Conservation (phyloP, 1,140 invertebrate genomes). For the Drosophila truncata region DNA sequence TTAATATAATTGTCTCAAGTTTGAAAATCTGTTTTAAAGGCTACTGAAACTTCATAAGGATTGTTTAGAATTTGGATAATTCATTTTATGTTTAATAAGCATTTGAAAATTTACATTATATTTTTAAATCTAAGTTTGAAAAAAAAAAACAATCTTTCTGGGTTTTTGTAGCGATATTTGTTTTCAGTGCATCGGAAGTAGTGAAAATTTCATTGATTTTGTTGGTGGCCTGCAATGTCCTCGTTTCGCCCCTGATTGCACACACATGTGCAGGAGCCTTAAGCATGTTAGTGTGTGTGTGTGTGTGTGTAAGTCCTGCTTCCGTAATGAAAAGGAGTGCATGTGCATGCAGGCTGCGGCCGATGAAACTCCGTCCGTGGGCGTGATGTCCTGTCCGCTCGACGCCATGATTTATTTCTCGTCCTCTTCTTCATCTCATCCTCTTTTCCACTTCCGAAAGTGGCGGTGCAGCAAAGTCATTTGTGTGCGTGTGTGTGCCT, state of each 20-base stretch:
- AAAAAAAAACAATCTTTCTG: background rate
- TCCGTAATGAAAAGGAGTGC: conserved; percentile 63
- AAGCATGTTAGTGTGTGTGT: background rate
- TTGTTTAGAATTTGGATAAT: background rate
- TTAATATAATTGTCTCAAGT: background rate
- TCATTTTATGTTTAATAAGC: too few species aligned
- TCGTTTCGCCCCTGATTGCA: conserved; percentile 60
- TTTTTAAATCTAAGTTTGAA: background rate
- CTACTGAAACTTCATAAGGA: too few species aligned
- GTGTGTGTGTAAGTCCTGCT: conserved; percentile 29
- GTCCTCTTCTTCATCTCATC: conserved; percentile 16
- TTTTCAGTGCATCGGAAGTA: conserved; percentile 57
- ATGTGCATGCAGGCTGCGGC: conserved; percentile 22
- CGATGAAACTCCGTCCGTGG: conserved; percentile 17
- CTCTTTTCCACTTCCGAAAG: background rate
- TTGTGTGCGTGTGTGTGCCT: conserved; percentile 26
- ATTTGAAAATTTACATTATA: background rate
- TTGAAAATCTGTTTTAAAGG: background rate
- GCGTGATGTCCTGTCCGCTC: conserved; percentile 67
- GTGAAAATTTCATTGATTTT: conserved; percentile 82
- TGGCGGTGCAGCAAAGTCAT: conserved; percentile 24
- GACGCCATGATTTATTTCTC: conserved; percentile 68
- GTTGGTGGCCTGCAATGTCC: conserved; percentile 66
- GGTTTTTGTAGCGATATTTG: background rate
- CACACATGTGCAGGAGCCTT: conserved; percentile 23